These are phyloP conservation scores for Diorhabda elongata DNA, from an alignment of 1,140 invertebrate species.

Conservation along the genomic window DNA sequence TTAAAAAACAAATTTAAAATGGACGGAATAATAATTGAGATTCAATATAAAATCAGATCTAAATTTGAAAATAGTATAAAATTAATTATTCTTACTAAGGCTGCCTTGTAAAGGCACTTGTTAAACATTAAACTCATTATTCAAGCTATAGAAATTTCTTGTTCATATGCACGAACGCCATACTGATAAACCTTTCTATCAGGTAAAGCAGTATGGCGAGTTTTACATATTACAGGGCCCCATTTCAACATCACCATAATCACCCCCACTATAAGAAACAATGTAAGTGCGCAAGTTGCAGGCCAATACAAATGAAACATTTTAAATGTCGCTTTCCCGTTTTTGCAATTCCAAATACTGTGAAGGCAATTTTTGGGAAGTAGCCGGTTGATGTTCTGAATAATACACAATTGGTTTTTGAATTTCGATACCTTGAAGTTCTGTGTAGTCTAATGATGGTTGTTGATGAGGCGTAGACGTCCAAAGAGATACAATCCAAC, in stretches of 20 bases:
- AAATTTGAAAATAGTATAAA: no score
- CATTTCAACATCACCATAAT: slow-evolving; percentile 71
- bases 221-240: slow-evolving; percentile 63
- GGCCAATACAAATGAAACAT: slow-evolving; percentile 53
- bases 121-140: no score
- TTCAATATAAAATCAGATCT: no score
- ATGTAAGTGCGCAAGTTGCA: slow-evolving; percentile 62
- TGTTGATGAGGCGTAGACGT: slow-evolving; percentile 75
- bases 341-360: slow-evolving; percentile 71
- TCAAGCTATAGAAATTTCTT: slow-evolving; percentile 37
- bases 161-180: slow-evolving; percentile 55
- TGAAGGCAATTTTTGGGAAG: slow-evolving; percentile 33
- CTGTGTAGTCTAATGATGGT: slow-evolving; percentile 74
- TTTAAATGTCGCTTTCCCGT: slow-evolving; percentile 75
- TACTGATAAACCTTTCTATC: slow-evolving; percentile 57
- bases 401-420: slow-evolving; percentile 43
- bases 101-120: no score
- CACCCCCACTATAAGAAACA: slow-evolving; percentile 66
- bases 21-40: no score
- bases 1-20: no score
- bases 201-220: slow-evolving; percentile 61
- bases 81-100: no score
- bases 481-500: slow-evolving; percentile 78
- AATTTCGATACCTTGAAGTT: slow-evolving; percentile 54
- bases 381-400: slow-evolving; percentile 36